phyloP scores from a whole-genome alignment of 2,113 vertebrate genomes.

The Chaetura pelagica region DNA sequence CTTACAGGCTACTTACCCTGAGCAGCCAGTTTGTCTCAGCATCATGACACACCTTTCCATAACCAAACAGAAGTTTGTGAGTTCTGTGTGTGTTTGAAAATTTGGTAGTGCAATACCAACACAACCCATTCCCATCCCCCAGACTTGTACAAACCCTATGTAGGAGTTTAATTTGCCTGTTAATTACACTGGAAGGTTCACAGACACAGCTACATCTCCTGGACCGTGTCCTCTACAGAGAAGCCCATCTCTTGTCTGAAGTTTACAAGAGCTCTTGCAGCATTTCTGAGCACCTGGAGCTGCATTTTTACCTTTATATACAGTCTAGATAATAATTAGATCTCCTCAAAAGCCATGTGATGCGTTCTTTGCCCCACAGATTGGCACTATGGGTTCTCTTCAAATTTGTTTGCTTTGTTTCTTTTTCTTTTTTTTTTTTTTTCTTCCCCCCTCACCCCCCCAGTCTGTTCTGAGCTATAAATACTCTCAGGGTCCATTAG shows the following conservation, averaged over 20 bases:
- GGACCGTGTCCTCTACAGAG: background rate
- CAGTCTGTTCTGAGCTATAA: conserved; percentile 10
- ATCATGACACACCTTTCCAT: background rate
- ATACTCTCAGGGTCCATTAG: background rate
- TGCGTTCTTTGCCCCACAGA: background rate
- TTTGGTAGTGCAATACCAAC: background rate
- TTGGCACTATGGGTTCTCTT: background rate
- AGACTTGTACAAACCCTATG: background rate
- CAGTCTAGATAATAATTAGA: background rate
- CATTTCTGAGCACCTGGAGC: background rate
- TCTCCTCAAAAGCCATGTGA: background rate
- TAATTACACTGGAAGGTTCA: fast-evolving
- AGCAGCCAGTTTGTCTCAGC: background rate
- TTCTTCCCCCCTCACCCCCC: no score
- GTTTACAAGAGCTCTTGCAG: background rate
- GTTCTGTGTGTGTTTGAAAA: background rate
- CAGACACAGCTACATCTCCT: background rate
- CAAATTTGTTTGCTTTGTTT: background rate
- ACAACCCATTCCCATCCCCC: fast-evolving
- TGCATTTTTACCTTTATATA: background rate
- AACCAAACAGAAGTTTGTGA: background rate
- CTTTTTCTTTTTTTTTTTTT: background rate
- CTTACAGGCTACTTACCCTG: background rate
- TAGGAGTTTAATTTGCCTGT: background rate
- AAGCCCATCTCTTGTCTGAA: background rate